phyloP scores from a whole-genome alignment of 2,113 vertebrate genomes.

The Vombatus ursinus region DNA sequence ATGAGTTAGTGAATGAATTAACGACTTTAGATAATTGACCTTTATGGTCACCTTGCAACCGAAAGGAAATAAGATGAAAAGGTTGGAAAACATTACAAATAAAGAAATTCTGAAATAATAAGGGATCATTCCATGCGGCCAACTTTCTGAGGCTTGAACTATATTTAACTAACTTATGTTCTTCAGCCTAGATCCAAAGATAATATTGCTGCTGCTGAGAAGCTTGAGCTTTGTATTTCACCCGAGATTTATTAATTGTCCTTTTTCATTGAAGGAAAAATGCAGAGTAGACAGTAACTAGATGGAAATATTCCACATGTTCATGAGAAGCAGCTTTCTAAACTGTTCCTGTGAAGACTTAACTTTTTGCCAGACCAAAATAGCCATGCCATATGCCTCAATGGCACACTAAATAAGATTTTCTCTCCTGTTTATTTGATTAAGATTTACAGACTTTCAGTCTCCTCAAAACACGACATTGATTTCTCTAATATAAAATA shows the following conservation, averaged over 20 bases:
- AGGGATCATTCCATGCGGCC: slow-evolving; percentile 36
- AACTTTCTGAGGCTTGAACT: slow-evolving; percentile 54
- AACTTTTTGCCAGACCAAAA: slow-evolving; percentile 27
- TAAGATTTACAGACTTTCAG: slow-evolving; percentile 47
- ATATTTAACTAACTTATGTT: slow-evolving; percentile 55
- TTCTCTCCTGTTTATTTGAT: slow-evolving; percentile 55
- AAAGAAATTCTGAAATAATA: slow-evolving; percentile 64
- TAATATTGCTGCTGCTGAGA: slow-evolving; percentile 60
- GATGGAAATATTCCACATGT: slow-evolving; percentile 66
- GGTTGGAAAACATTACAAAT: slow-evolving; percentile 47
- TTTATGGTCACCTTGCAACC: slow-evolving; percentile 1
- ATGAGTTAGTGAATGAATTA: not conserved
- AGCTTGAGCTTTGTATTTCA: slow-evolving; percentile 57
- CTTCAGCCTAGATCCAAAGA: slow-evolving; percentile 70
- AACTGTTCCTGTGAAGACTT: slow-evolving; percentile 41
- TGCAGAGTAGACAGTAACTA: slow-evolving; percentile 64
- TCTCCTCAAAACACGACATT: slow-evolving; percentile 50
- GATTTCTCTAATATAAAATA: slow-evolving; percentile 67
- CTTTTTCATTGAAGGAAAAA: slow-evolving; percentile 76
- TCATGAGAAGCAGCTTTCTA: slow-evolving; percentile 68
- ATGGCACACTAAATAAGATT: slow-evolving; percentile 58
- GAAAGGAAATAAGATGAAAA: slow-evolving; percentile 11
- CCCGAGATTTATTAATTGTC: slow-evolving; percentile 76
- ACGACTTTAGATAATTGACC: slow-evolving; percentile 22
- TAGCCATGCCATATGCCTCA: slow-evolving; percentile 47